Evolutionary conservation across 2,888 invertebrate species (phyloP).

Genomic region (Campoplex capitator): DNA sequence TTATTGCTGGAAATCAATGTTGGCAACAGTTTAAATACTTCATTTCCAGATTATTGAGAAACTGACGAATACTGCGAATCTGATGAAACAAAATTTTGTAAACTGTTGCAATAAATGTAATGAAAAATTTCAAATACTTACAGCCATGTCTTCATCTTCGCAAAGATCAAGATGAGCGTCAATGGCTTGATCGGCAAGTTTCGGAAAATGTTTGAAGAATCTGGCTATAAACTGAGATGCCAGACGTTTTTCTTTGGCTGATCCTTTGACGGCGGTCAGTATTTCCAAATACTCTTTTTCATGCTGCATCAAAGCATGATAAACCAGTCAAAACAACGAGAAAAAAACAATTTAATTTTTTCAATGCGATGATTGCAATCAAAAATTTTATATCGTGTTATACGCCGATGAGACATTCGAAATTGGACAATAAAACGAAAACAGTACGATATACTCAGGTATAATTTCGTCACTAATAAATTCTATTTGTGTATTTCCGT

Average conservation of each 20-base stretch:
- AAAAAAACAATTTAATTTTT: not conserved
- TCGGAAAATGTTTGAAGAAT: slow-evolving; percentile 97
- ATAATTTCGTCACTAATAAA: not conserved
- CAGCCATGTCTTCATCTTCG: slow-evolving; percentile 96
- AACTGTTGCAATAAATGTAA: not conserved
- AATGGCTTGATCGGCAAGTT: slow-evolving; percentile 93
- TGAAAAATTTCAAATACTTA: slow-evolving; percentile 85
- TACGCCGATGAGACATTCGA: not conserved
- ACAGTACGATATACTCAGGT: not conserved
- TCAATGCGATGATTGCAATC: not conserved
- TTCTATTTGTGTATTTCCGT: not conserved
- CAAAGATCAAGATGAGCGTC: slow-evolving; percentile 97
- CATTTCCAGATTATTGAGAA: not conserved
- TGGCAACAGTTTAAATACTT: not conserved
- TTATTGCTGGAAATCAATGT: not conserved
- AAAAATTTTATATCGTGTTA: not conserved
- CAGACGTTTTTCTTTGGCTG: slow-evolving; percentile 95
- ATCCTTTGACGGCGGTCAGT: slow-evolving; percentile 94
- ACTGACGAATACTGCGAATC: not conserved
- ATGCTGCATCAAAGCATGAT: slow-evolving; percentile 87
- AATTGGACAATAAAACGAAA: no score
- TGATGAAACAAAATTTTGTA: not conserved
- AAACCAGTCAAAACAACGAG: slow-evolving; percentile 17
- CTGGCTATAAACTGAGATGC: slow-evolving; percentile 98
- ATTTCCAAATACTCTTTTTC: slow-evolving; percentile 95